Evolutionary conservation across 2,797 vertebrate species (phyloP).

Genomic region (Phoebastria nigripes): DNA sequence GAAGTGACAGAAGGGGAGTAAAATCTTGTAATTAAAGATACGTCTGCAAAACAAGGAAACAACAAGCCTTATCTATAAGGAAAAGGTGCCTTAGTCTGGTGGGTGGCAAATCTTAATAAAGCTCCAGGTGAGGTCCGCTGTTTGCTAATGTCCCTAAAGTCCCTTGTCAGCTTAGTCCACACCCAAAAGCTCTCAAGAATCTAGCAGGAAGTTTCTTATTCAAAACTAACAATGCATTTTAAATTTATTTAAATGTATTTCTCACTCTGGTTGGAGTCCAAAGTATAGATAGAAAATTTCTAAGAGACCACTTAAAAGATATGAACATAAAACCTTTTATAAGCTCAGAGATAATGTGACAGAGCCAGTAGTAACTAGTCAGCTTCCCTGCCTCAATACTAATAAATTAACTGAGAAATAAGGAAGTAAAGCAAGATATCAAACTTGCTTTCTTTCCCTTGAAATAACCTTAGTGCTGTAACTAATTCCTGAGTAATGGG

Average conservation of each 20-base stretch:
- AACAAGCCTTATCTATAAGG: not conserved
- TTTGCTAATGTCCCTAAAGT: not conserved
- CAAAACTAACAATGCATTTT: not conserved
- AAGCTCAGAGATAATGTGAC: not conserved
- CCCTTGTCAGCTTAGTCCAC: not conserved
- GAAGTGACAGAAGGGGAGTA: not conserved
- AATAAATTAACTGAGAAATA: not conserved
- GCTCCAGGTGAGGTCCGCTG: not conserved
- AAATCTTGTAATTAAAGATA: not conserved
- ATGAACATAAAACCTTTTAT: not conserved
- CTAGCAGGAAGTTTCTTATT: not conserved
- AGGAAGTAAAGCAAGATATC: not conserved
- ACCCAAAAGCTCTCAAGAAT: not conserved
- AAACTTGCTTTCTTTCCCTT: not conserved
- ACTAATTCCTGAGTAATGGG: not conserved
- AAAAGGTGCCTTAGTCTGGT: not conserved
- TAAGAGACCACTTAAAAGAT: not conserved
- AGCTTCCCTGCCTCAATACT: not conserved
- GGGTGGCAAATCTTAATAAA: not conserved
- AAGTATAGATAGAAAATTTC: not conserved
- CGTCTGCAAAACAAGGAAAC: not conserved
- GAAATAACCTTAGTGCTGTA: not conserved
- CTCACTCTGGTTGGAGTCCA: not conserved
- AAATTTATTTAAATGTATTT: not conserved
- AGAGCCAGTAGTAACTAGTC: not conserved